These are phyloP conservation scores for Netelia inedita DNA, from an alignment of 2,888 invertebrate genomes.

Conservation along the genomic window DNA sequence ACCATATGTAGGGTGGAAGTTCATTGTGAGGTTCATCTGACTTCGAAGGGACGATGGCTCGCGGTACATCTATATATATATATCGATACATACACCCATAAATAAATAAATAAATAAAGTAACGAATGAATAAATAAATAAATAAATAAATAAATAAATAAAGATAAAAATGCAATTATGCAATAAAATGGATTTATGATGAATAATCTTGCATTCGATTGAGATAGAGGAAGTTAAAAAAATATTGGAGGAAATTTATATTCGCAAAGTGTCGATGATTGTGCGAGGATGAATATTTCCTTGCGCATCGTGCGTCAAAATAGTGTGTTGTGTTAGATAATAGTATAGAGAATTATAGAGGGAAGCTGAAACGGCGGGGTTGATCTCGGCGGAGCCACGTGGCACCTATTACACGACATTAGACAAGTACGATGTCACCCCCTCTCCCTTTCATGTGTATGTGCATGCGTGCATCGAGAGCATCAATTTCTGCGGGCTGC, in stretches of 20 bases:
- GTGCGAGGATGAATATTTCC: conserved; percentile 14
- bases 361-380: conserved; percentile 44
- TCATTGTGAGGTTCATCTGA: conserved; percentile 64
- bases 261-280: not conserved
- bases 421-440: conserved; percentile 49
- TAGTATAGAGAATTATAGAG: not conserved
- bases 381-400: conserved; percentile 73
- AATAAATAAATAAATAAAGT: not conserved
- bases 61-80: not conserved
- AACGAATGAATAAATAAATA: conserved; percentile 7
- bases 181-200: no score
- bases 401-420: conserved; percentile 74
- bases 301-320: conserved; percentile 2
- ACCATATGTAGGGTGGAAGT: conserved; percentile 64
- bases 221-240: no score
- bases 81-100: no score
- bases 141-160: not conserved
- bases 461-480: conserved; percentile 37
- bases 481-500: conserved; percentile 43
- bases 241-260: no score
- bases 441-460: not conserved
- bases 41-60: conserved; percentile 62
- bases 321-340: conserved; percentile 5
- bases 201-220: no score
- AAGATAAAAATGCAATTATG: no score